Percentiles rank a stretch among this genome's conserved stretches.
phyloP scores from a whole-genome alignment of 2,113 vertebrate genomes.

The Brevimyrus niger region DNA sequence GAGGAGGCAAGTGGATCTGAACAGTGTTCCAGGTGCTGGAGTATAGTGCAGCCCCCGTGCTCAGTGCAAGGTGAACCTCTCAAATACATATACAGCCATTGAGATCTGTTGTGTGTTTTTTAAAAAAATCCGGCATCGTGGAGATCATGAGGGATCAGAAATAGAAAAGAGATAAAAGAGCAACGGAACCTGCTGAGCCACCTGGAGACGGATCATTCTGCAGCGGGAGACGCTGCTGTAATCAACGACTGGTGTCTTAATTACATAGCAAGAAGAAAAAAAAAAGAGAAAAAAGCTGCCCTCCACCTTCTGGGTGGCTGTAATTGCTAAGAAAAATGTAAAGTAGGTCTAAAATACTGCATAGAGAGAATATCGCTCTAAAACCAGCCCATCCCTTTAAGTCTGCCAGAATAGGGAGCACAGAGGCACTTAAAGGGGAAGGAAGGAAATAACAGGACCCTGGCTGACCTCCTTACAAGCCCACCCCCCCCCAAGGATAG shows the following conservation, averaged over 20 bases:
- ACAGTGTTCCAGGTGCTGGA: not conserved
- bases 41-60: not conserved
- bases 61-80: not conserved
- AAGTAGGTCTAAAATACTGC: not conserved
- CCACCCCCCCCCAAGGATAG: not conserved
- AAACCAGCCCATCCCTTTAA: not conserved
- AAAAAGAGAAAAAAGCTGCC: not conserved
- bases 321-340: not conserved
- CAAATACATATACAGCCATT: not conserved
- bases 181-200: not conserved
- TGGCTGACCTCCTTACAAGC: not conserved
- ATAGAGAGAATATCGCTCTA: not conserved
- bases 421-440: constrained; percentile 13
- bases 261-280: not conserved
- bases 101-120: not conserved
- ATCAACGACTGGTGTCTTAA: not conserved
- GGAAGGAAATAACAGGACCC: too few relatives aligned
- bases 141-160: not conserved
- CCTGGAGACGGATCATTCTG: not conserved
- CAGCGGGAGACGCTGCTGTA: not conserved
- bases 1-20: not conserved
- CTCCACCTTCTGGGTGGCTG: not conserved
- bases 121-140: not conserved
- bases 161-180: not conserved
- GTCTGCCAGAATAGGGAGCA: not conserved